Percentiles rank a stretch among this genome's conserved stretches.
Evolutionary conservation across 2,888 invertebrate species (phyloP).

Genomic region (Amorpha juglandis): DNA sequence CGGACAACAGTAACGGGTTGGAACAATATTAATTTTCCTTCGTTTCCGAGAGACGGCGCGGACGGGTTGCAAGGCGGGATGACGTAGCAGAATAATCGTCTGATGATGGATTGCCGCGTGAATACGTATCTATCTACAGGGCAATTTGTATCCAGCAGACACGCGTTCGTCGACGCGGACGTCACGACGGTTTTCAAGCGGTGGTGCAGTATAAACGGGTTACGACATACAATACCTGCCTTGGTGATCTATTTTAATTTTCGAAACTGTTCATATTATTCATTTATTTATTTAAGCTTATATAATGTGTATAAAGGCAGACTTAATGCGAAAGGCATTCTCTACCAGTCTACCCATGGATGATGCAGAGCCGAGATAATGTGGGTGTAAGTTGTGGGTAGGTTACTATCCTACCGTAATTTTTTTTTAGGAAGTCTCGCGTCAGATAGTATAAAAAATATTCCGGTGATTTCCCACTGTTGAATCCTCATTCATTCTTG

Average conservation of each 20-base stretch:
- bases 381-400: no score
- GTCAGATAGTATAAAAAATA: no score
- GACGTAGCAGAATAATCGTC: constrained; percentile 33
- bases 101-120: constrained; percentile 41
- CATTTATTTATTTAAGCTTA: no score
- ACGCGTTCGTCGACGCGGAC: neutral
- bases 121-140: constrained; percentile 33
- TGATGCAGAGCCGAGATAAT: no score
- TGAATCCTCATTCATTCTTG: no score
- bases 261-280: no score
- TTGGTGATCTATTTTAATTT: neutral
- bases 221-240: neutral
- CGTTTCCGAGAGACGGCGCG: constrained; percentile 13
- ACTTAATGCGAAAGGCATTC: no score
- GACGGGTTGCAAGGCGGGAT: constrained; percentile 28
- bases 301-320: no score
- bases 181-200: neutral
- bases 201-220: neutral
- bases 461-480: no score
- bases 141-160: constrained; percentile 36
- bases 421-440: no score
- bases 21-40: constrained; percentile 26
- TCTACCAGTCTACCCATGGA: no score
- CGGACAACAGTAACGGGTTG: constrained; percentile 3
- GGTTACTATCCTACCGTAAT: no score